These are phyloP conservation scores for Ectemnius continuus DNA, from an alignment of 2,888 invertebrate species.

Conservation along the genomic window DNA sequence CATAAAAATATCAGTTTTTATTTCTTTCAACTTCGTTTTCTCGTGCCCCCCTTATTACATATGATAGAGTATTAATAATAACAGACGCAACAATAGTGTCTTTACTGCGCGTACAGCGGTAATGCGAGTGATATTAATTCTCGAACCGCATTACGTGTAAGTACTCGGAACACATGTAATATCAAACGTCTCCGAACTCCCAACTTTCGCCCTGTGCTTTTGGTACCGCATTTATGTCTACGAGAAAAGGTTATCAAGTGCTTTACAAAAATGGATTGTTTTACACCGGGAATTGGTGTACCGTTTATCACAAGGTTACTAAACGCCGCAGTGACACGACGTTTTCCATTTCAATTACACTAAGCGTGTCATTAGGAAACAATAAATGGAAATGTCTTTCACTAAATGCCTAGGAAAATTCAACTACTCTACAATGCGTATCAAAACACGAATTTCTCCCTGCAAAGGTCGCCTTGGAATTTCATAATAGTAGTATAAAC, in stretches of 20 bases:
- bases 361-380: conserved; percentile 38
- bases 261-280: conserved; percentile 56
- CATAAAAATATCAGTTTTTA: conserved; percentile 64
- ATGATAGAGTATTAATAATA: conserved; percentile 52
- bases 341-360: conserved; percentile 31
- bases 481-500: conserved; percentile 17
- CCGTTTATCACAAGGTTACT: conserved; percentile 52
- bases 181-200: conserved; percentile 39
- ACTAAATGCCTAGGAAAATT: conserved; percentile 65
- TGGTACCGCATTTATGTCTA: conserved; percentile 36
- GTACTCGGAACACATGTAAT: conserved; percentile 37
- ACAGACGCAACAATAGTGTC: conserved; percentile 52
- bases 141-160: conserved; percentile 29
- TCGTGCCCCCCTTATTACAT: conserved; percentile 48
- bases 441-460: conserved; percentile 32
- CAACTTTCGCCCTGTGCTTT: conserved; percentile 7
- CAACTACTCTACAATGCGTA: conserved; percentile 46
- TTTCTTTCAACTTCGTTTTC: conserved; percentile 48
- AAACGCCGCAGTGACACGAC: conserved; percentile 27
- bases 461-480: conserved; percentile 16
- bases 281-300: conserved; percentile 32
- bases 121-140: conserved; percentile 16
- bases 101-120: conserved; percentile 43
- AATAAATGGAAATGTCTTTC: conserved; percentile 59
- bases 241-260: conserved; percentile 44